Conservation (phyloP, 2,113 vertebrate species). For the Dendropsophus ebraccatus region DNA sequence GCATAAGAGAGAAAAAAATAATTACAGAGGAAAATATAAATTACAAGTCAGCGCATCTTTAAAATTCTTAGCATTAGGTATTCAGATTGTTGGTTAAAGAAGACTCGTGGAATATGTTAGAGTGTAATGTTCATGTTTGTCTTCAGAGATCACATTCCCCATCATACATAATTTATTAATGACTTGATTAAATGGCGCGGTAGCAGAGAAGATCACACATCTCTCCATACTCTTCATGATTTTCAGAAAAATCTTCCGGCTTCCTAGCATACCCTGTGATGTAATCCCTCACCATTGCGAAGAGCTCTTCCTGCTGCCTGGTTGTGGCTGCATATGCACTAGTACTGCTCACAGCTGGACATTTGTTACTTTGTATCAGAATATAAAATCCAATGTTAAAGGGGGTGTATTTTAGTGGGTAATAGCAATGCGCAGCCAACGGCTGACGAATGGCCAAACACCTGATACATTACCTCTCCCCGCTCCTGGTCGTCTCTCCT, state of each 20-base stretch:
- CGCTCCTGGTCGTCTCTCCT: no score
- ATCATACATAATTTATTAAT: constrained; percentile 37
- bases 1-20: neutral
- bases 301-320: neutral
- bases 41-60: neutral
- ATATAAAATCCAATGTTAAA: no score
- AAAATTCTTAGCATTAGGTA: neutral
- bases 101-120: neutral
- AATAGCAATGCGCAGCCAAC: no score
- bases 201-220: neutral
- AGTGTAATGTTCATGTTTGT: neutral
- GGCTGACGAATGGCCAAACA: no score
- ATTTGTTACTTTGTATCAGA: neutral
- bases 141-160: constrained; percentile 1
- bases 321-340: neutral
- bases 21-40: constrained; percentile 15
- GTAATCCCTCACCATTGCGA: neutral
- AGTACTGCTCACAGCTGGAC: neutral
- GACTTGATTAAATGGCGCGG: neutral
- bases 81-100: neutral
- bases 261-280: neutral
- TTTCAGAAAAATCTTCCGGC: neutral
- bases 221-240: neutral
- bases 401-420: no score
- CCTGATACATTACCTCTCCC: no score